Evolutionary conservation across 2,113 vertebrate species (phyloP), one percentile per base, ranked within the genome.

Genomic region (Anthoscopus minutus): DNA sequence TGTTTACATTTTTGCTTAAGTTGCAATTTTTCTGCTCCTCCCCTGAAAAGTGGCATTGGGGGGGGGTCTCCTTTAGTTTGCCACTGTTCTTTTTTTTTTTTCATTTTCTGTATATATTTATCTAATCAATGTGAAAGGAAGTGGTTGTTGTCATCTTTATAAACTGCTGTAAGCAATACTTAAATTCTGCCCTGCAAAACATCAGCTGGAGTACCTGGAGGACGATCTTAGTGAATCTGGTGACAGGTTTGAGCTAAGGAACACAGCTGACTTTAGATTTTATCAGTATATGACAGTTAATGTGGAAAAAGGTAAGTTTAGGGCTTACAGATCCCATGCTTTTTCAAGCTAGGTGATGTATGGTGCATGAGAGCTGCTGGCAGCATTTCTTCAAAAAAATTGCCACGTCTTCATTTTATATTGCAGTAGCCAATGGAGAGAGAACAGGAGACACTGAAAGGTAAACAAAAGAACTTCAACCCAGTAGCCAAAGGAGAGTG

Each of bases 401-500:
- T 94, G 89, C 92, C 94, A 95, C 71, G 21, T 92, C 76, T 96
- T 91, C 79, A 45, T 89, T 93, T 82, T 64, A 25, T 35, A 51
- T 83, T 86, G 64, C 71, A 73, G 51, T 86, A 83, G 66, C 87
- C 81, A 91, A 17, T 74, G 84, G 79, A 88, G 47, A 80, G 50
- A 58, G 85, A 95, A 23, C 45, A 38, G 45, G 89, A 89, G 81
- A 65, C 38, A 31, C 71, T 48, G 60, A 71, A 91, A 94, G 72
- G 82, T 95, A 94, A 95, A 95, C 85, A 89, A 88, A 72, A 88
- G 74, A 86, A 58, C 56, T 77, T 62, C 33, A 60, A 13, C 38
- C 22, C 24, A 10, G 33, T 23, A 89, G 81, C 66, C 38, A 77
- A 76, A 84, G 58, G 45, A 94, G 27, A 25, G 25, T 3, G 6